These are phyloP conservation scores for Stegophylla sp. DNA, from an alignment of 2,888 invertebrate genomes.

Conservation along the genomic window DNA sequence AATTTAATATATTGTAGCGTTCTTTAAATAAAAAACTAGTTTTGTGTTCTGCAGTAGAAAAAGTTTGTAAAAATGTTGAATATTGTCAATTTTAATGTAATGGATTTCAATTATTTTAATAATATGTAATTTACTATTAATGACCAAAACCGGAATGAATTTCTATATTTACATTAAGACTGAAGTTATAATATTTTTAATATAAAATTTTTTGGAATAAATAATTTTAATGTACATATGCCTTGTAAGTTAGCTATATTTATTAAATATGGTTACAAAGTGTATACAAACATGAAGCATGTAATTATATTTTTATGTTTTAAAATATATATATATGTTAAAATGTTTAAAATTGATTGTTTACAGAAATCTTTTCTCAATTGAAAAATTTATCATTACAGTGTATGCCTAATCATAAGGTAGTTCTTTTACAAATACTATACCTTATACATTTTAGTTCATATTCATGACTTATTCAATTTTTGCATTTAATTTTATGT, in stretches of 20 bases:
- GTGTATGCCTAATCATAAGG: too few relatives aligned
- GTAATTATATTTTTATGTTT: conserved; percentile 52
- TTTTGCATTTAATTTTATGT: too few relatives aligned
- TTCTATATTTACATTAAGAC: background rate
- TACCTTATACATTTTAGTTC: too few relatives aligned
- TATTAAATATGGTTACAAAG: conserved; percentile 36
- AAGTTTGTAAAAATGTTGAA: conserved; percentile 12
- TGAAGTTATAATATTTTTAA: conserved; percentile 20
- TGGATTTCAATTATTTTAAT: conserved; percentile 52
- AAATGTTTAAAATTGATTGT: conserved; percentile 8
- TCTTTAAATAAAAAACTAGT: background rate
- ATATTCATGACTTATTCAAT: too few relatives aligned
- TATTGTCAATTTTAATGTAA: conserved; percentile 54
- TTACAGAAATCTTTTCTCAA: too few relatives aligned
- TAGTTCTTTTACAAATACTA: too few relatives aligned
- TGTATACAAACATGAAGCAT: conserved; percentile 34
- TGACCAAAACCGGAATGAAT: background rate
- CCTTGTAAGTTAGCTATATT: conserved; percentile 50
- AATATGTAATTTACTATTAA: conserved; percentile 7
- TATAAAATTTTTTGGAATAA: conserved; percentile 25
- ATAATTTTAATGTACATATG: conserved; percentile 52
- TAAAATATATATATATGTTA: conserved; percentile 52
- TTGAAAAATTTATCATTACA: too few relatives aligned
- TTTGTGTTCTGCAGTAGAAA: conserved; percentile 32
- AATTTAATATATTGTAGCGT: too few relatives aligned